Base-by-base conservation (phyloP, 2,113 vertebrate genomes). In the Protomyctophum bolini region DNA sequence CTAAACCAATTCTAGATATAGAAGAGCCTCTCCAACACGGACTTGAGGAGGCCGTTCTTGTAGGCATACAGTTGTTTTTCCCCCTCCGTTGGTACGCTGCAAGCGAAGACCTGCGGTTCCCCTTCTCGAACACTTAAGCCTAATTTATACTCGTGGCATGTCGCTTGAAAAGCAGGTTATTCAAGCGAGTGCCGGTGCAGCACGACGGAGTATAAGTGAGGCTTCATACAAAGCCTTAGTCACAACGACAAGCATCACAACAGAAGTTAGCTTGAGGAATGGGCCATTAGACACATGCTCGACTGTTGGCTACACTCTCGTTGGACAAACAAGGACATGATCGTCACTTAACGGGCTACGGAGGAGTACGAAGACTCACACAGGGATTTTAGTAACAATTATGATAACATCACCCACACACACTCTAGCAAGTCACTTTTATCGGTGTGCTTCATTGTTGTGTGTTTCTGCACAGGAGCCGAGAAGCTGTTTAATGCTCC, bases 331-430 rank as follows among this genome's bases (percentile, higher is more conserved):
- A 52, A 11, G 58, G 52, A 52, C 55, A 70, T 21, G 15, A 71
- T 68, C 62, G 75, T 59, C 78, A 72, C 82, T 66, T 56, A 51
- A 63, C 51, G 56, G 72, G 72, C 72, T 72, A 79, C 79, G 76
- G 70, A 83, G 15, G 66, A 81, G 74, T 75, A 89, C 68, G 61
- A 78, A 80, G 70, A 73, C 67, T 77, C 75, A 83, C 75, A 80
- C 75, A 76, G 47, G 80, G 79, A 77, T 79, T 41, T 80, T 80
- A 66, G 77, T 80, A 80, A 80, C 77, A 67, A 72, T 70, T 76
- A 52, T 72, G 51, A 80, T 68, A 76, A 21, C 68, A 15, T 41
- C 33, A 41, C 51, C 73, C 70, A 69, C 75, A 68, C 63, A 64
- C 75, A 61, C 66, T 33, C 62, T 70, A 62, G 63, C 68, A 57